Evolutionary conservation across 2,113 vertebrate species (phyloP).

Genomic region (Heterotilapia buettikoferi): DNA sequence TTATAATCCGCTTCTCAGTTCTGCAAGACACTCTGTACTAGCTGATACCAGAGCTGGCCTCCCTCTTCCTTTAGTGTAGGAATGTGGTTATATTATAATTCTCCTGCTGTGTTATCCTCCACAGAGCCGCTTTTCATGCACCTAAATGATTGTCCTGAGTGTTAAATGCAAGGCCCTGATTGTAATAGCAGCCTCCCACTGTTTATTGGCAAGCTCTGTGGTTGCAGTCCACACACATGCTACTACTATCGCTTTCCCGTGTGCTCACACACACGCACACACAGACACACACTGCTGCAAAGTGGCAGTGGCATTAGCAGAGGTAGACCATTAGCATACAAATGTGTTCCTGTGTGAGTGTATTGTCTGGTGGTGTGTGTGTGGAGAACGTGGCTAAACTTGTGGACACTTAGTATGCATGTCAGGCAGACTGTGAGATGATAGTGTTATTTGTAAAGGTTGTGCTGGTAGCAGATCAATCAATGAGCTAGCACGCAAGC

Average conservation of each 20-base stretch:
- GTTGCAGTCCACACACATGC: background rate
- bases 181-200: conserved; percentile 23
- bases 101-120: background rate
- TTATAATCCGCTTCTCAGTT: background rate
- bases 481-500: background rate
- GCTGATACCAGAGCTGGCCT: background rate
- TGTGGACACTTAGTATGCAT: background rate
- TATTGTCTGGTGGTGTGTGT: background rate
- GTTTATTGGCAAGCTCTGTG: background rate
- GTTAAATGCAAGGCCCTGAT: conserved; percentile 29
- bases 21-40: background rate
- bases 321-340: background rate
- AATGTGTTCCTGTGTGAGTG: background rate
- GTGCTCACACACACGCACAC: background rate
- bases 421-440: conserved; percentile 9
- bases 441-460: conserved; percentile 13
- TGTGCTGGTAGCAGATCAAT: conserved; percentile 12
- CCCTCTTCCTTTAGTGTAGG: background rate
- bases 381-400: background rate
- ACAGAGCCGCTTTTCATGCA: background rate
- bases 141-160: conserved; percentile 12
- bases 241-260: background rate
- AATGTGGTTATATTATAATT: conserved; percentile 2
- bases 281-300: background rate
- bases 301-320: conserved; percentile 5